Evolutionary conservation across 2,113 vertebrate species (phyloP).

Genomic region (Coturnix japonica): DNA sequence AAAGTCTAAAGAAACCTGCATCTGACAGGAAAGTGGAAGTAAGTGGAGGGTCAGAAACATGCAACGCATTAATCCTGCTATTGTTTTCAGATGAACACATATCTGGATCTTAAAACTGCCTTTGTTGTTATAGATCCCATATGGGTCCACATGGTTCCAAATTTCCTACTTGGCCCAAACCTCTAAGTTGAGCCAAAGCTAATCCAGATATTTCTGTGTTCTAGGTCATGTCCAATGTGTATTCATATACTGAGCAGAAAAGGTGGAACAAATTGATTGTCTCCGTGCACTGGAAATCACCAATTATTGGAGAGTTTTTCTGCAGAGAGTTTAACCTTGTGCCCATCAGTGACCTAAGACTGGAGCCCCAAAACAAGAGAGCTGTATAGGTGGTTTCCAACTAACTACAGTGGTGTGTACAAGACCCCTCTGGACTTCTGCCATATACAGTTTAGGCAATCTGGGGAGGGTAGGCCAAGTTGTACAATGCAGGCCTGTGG

Average conservation of each 20-base stretch:
- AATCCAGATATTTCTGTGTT: neutral
- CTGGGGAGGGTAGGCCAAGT: neutral
- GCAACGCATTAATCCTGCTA: neutral
- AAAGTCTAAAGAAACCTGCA: neutral
- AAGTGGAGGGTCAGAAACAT: neutral
- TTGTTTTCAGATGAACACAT: neutral
- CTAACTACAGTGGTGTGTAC: neutral
- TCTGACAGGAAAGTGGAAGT: neutral
- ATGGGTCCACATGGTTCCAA: neutral
- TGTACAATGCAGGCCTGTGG: neutral
- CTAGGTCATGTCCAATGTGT: rapidly evolving
- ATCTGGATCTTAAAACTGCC: neutral
- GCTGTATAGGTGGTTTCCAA: neutral
- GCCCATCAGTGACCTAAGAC: neutral
- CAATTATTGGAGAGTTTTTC: neutral
- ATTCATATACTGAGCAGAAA: neutral
- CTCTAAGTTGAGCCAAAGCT: neutral
- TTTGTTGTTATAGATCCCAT: neutral
- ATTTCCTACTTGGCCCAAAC: neutral
- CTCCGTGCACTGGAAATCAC: neutral
- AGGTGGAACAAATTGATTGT: neutral
- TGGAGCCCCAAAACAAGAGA: neutral
- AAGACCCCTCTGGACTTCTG: neutral
- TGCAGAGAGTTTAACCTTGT: neutral
- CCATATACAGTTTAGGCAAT: neutral